phyloP scores from a whole-genome alignment of 2,113 vertebrate genomes.

The Brachionichthys hirsutus region DNA sequence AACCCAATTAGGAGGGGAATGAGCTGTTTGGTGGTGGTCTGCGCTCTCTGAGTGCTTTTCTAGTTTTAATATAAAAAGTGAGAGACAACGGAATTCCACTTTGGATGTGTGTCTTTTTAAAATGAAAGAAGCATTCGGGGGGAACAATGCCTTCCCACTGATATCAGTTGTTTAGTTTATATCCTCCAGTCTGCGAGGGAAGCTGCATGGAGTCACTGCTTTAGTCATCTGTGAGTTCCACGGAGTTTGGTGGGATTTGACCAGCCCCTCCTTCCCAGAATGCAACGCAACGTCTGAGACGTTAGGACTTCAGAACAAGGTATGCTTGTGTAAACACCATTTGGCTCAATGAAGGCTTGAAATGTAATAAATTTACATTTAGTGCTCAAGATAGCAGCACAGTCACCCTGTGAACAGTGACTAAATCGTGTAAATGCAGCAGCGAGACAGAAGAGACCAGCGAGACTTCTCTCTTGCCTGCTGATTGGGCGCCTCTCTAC shows the following conservation, averaged over 20 bases:
- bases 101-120: constrained; percentile 38
- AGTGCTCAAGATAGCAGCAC: constrained; percentile 73
- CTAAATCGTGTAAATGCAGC: constrained; percentile 61
- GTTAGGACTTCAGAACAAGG: constrained; percentile 58
- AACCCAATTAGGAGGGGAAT: too few relatives aligned
- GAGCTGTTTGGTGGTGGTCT: too few relatives aligned
- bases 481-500: constrained; percentile 50
- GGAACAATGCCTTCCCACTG: constrained; percentile 64
- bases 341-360: constrained; percentile 73
- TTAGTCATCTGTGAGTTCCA: constrained; percentile 80
- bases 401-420: constrained; percentile 73
- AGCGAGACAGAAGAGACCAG: constrained; percentile 30
- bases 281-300: constrained; percentile 39
- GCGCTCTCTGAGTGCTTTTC: too few relatives aligned
- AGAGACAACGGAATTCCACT: constrained; percentile 32
- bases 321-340: constrained; percentile 88
- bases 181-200: constrained; percentile 43
- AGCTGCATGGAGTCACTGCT: constrained; percentile 69
- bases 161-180: constrained; percentile 74
- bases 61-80: too few relatives aligned
- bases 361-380: constrained; percentile 81
- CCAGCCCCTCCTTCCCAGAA: constrained; percentile 69
- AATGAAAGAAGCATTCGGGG: constrained; percentile 39
- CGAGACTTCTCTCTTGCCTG: constrained; percentile 22
- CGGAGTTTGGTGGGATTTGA: constrained; percentile 73